Evolutionary conservation across 2,888 invertebrate genomes (phyloP), one percentile per base, ranked within the genome.

Genomic region (Spilarctia lutea): DNA sequence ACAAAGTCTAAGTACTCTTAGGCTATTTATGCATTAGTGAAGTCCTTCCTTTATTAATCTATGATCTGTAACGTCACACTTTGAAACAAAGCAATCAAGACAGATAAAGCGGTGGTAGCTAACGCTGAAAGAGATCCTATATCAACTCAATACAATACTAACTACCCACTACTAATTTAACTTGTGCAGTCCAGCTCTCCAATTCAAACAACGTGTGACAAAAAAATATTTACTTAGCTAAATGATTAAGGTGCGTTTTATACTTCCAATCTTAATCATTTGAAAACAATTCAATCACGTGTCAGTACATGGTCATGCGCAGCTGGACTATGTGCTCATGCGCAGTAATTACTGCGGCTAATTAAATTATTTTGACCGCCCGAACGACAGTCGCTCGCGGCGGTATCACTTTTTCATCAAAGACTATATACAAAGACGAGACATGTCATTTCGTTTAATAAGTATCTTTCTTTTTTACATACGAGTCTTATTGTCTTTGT

Each of bases 361-460:
- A 92, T 92, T 91, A 90, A 90, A 92, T 92, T 91, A 92, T 92
- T 91, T 90, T 85, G 88, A 85, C 87, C 88, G 88, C 78, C 85
- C 84, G 85, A 76, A 48, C 74, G 56, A 85, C 84, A 68, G 84
- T 70, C 85, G 91, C 92, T 88, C 75, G 88, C 83, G 88, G 92
- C 91, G 77, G 75, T 76, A 66, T 63, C 39, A 48, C 66, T 67
- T 60, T 56, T 69, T 71, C 75, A 45, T 71, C 82, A 84, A 66
- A 83, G 82, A 84, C 39, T 72, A 76, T 16, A 3, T 3, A 24
- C 35, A 60, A 45, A 73, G 65, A 67, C 27, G 24, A 13, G 63
- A 67, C 52, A 73, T 18, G 0, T 27, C 13, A 35, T 42, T 66
- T 70, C 30, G 3, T 11, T 24, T n/a, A 24, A 39, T 39, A 11